Base-by-base conservation (phyloP, 92 coral and sea anemone genomes). In the Zoanthus sociatus region DNA sequence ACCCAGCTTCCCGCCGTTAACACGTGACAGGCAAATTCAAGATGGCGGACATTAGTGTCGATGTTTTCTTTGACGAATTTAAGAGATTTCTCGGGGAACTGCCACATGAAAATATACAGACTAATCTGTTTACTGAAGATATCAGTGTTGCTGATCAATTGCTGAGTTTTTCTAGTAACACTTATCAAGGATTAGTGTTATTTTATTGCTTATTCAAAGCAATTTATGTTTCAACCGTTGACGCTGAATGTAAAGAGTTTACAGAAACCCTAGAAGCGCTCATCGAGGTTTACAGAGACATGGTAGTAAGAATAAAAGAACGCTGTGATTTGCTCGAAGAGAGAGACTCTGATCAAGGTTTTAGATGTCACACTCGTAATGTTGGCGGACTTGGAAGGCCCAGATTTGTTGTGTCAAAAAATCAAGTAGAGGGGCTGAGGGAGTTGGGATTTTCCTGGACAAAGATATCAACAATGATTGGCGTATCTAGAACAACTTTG, bases 391-490 rank as follows among this genome's bases (percentile, higher is more conserved):
- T 60, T 33, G 87, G 90, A 10, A 84, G 91, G 82, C 91, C 91
- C 58, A 71, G 82, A n/a, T 88, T 91, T 46, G 83, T 50, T 20
- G 86, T 91, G 14, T 56, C 76, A 0, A 91, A 87, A 50, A 30
- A 83, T 15, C 89, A 91, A 55, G 78, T 91, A 48, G 78, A 87
- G 50, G 86, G 72, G 7, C 78, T 91, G 61, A 79, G 85, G 74
- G 84, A 91, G 46, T 53, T 91, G 47, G 93, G 93, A 11, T 91
- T 91, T 63, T 44, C 91, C 69, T 91, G 91, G 93, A 61, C 93
- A 66, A 91, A 87, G 26, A 91, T 91, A 73, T 51, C 87, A 16
- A 64, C 71, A 37, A 54, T 91, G 89, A 75, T 91, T 31, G 93
- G 93, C 58, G 61, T 91, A 18, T 91, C 94, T 21, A 75, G 91